A percentile compares a stretch with the other conserved stretches of the same genome.
These are phyloP conservation scores for Ciconia nigra DNA, from an alignment of 2,797 vertebrate genomes.

Conservation along the genomic window DNA sequence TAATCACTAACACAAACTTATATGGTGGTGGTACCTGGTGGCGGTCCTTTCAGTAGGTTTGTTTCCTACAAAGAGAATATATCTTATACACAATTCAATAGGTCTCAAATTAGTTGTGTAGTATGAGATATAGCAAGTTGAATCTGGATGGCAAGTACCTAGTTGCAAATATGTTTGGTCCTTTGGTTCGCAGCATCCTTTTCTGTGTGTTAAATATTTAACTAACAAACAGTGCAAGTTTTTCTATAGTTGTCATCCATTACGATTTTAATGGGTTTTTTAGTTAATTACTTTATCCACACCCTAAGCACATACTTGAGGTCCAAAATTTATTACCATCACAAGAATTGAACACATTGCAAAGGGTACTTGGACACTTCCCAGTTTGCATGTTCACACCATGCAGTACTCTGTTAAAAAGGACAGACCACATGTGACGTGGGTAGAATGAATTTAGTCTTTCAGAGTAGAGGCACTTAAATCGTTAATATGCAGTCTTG, in stretches of 20 bases:
- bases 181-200: not conserved
- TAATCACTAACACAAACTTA: not conserved
- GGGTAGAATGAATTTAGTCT: not conserved
- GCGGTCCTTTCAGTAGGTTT: not conserved
- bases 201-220: not conserved
- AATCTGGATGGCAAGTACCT: not conserved
- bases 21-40: not conserved
- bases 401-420: not conserved
- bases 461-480: not conserved
- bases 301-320: not conserved
- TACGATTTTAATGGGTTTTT: not conserved
- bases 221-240: not conserved
- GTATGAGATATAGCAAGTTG: not conserved
- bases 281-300: not conserved
- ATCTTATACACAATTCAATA: not conserved
- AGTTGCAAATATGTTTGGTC: not conserved
- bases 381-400: not conserved
- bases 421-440: not conserved
- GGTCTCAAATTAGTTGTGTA: not conserved
- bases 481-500: fast-evolving
- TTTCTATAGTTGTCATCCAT: not conserved
- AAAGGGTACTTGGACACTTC: not conserved
- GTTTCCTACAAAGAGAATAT: not conserved
- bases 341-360: not conserved
- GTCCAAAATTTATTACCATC: not conserved